Percentiles rank a stretch among this genome's conserved stretches.
These are phyloP conservation scores for Drosophila macrospina DNA, from an alignment of 2,888 invertebrate genomes.

Conservation along the genomic window DNA sequence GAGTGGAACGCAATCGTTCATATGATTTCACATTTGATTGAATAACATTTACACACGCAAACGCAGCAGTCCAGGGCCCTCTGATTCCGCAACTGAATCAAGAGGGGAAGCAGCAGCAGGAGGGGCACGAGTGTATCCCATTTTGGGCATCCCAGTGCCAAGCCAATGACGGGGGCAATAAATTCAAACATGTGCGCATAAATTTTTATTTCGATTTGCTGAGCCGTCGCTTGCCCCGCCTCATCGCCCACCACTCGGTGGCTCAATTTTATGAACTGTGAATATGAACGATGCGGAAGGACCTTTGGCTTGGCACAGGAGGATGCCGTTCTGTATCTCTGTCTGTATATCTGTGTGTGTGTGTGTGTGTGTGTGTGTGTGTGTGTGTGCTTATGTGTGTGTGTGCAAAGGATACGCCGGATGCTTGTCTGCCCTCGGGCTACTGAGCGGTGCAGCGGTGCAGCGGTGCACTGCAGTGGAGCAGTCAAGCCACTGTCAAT, in stretches of 20 bases:
- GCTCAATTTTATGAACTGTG: slow-evolving; percentile 76
- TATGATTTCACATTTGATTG: slow-evolving; percentile 80
- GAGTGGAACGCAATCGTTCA: slow-evolving; percentile 74
- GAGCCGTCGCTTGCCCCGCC: slow-evolving; percentile 38
- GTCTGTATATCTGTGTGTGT: slow-evolving; percentile 1
- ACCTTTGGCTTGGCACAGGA: slow-evolving; percentile 25
- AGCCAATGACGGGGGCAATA: slow-evolving; percentile 59
- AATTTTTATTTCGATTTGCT: slow-evolving; percentile 80
- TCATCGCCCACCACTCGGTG: slow-evolving; percentile 2
- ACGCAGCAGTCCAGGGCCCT: slow-evolving; percentile 20
- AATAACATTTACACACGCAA: slow-evolving; percentile 81
- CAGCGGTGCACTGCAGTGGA: neutral
- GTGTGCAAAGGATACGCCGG: slow-evolving; percentile 31
- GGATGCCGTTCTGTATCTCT: slow-evolving; percentile 4
- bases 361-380: slow-evolving; percentile 13
- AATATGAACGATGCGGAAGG: slow-evolving; percentile 60
- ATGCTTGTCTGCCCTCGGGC: slow-evolving; percentile 33
- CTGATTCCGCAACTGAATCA: slow-evolving; percentile 5
- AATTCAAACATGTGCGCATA: slow-evolving; percentile 81
- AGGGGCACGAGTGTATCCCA: slow-evolving; percentile 1
- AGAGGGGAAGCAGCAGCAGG: no score
- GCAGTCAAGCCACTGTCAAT: slow-evolving; percentile 30
- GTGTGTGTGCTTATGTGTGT: slow-evolving; percentile 14
- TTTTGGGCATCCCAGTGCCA: slow-evolving; percentile 19
- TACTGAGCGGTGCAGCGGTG: slow-evolving; percentile 8